A percentile compares a stretch with the other conserved stretches of the same genome.
Conservation (phyloP, 2,113 vertebrate genomes). For the Lagenorhynchus albirostris region DNA sequence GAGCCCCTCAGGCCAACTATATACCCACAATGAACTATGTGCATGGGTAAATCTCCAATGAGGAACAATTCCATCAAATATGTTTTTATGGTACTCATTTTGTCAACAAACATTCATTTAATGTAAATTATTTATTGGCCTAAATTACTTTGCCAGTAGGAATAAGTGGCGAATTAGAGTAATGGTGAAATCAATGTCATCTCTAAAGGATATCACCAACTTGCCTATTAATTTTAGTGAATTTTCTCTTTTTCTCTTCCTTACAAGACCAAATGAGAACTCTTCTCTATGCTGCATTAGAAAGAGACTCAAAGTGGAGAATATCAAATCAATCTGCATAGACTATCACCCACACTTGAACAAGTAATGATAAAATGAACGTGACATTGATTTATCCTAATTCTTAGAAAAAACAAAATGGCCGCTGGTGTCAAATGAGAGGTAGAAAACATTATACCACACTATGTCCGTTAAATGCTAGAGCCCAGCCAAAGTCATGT, state of each 20-base stretch:
- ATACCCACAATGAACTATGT: neutral
- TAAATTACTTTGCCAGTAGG: constrained; percentile 2
- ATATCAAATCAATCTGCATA: neutral
- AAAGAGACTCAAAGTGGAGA: neutral
- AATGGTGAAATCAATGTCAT: neutral
- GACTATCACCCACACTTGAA: neutral
- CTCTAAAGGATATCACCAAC: neutral
- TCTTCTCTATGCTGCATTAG: neutral
- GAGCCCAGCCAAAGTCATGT: neutral
- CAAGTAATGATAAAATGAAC: neutral
- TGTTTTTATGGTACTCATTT: neutral
- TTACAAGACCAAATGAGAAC: neutral
- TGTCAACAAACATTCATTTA: constrained; percentile 4
- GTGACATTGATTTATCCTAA: neutral
- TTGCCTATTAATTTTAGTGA: constrained; percentile 2
- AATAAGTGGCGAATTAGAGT: constrained; percentile 23
- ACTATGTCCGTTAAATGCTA: neutral
- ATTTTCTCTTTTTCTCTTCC: neutral
- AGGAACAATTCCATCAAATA: constrained; percentile 14
- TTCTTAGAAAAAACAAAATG: constrained; percentile 8
- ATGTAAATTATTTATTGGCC: constrained; percentile 12
- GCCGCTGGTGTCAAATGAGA: neutral
- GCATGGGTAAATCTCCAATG: neutral
- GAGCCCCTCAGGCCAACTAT: neutral
- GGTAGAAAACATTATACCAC: neutral